Evolutionary conservation across 2,888 invertebrate species (phyloP).

Genomic region (Patella ulyssiponensis): DNA sequence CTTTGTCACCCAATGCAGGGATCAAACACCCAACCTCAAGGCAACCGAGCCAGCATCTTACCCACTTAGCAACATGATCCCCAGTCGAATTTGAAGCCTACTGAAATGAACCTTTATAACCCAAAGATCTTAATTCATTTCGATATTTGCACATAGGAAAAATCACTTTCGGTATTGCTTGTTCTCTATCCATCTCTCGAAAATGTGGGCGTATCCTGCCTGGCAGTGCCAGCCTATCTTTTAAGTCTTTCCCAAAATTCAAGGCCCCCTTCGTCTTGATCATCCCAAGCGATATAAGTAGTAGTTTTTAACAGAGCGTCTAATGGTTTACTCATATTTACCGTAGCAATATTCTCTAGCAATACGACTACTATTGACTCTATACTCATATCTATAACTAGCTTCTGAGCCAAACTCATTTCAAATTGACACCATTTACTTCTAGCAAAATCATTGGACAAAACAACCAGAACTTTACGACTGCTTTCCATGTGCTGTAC

Average conservation of each 20-base stretch:
- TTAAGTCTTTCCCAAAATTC: background rate
- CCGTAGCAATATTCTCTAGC: slow-evolving; percentile 78
- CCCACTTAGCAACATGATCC: no score
- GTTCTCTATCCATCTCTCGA: no score
- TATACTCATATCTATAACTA: slow-evolving; percentile 71
- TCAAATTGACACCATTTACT: slow-evolving; percentile 85
- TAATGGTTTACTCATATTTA: slow-evolving; percentile 77
- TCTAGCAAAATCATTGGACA: slow-evolving; percentile 78
- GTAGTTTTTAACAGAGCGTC: slow-evolving; percentile 81
- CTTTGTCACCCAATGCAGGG: no score
- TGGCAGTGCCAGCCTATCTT: no score
- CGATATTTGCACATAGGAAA: no score
- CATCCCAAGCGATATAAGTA: slow-evolving; percentile 80
- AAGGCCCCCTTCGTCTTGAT: background rate
- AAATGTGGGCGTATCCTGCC: no score
- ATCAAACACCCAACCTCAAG: no score
- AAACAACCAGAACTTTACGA: slow-evolving; percentile 78
- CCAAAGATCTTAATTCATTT: no score
- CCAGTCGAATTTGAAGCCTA: no score
- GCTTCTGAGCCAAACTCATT: slow-evolving; percentile 80
- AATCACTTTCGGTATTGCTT: no score
- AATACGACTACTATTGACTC: slow-evolving; percentile 79
- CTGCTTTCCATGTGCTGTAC: slow-evolving; percentile 81
- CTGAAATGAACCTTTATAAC: no score
- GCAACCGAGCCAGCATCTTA: no score